Evolutionary conservation across 1,140 invertebrate species (phyloP), one percentile per base, ranked within the genome.

Genomic region (Alviniconcha marisindica): DNA sequence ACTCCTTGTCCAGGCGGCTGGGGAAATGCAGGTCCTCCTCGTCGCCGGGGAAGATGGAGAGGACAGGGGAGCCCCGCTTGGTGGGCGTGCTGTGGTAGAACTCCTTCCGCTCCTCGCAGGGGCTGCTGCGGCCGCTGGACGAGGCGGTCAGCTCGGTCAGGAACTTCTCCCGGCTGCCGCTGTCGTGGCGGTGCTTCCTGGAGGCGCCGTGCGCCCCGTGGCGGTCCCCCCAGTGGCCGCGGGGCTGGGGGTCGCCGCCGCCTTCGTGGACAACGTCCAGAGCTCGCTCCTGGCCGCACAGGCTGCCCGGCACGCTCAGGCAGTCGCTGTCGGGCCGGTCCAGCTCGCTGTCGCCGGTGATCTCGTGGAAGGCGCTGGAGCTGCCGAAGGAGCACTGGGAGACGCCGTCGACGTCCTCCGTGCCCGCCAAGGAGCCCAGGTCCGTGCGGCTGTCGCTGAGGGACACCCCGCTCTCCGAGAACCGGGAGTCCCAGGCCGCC

Each of bases 391-490:
- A 85, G 21, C 56, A 60, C 66, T 42, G 40, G 10, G 79, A 69
- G 3, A 33, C 42, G 4, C 31, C 38, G 3, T 71, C 79, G 21
- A n/a, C 51, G 38, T 81, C 63, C 28, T 81, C 63, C n/a, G 36
- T 54, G 21, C 54, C 77, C 3, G 24, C 28, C 28, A 40, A 14
- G 7, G 51, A 78, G 1, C 77, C 77, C 33, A 31, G 28, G 28
- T 56, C 33, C 3, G 73, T 76, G 31, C 24, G 77, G 28, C 51
- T 60, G 54, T 36, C 73, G 44, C 44, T 81, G 18, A 85, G 38
- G 31, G 84, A 85, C 21, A 85, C 77, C n/a, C 84, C 84, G 44
- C 84, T 85, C 56, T 85, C 84, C 18, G 81, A 83, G 48, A 56
- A 48, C 21, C 77, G 7, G 77, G 54, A 48, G 76, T 82, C 36